Percentiles rank a stretch among this genome's conserved stretches.
phyloP scores from a whole-genome alignment of 2,113 vertebrate genomes.

The Grantiella picta region DNA sequence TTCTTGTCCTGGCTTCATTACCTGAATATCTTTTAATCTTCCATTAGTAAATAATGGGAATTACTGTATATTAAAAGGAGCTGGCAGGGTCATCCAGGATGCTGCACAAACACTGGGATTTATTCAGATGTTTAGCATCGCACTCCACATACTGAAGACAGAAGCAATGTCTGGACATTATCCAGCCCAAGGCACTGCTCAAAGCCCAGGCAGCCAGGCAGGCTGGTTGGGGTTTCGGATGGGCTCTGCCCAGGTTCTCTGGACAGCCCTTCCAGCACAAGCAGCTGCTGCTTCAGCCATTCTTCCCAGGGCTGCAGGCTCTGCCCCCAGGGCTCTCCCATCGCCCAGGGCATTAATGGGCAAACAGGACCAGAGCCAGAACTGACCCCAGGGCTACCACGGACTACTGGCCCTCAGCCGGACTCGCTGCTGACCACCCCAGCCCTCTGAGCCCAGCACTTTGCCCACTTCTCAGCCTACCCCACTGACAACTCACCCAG shows the following conservation, averaged over 20 bases:
- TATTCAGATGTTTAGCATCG: not conserved
- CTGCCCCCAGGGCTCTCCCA: too few relatives aligned
- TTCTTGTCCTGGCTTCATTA: not conserved
- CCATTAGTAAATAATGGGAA: not conserved
- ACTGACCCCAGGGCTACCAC: too few relatives aligned
- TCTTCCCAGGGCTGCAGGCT: too few relatives aligned
- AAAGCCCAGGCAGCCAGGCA: not conserved
- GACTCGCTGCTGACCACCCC: too few relatives aligned
- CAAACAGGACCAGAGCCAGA: too few relatives aligned
- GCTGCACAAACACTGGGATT: not conserved
- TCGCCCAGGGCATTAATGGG: too few relatives aligned
- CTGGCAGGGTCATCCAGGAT: not conserved
- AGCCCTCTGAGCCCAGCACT: too few relatives aligned
- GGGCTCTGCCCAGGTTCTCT: not conserved
- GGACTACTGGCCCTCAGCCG: too few relatives aligned
- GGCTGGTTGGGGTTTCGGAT: not conserved
- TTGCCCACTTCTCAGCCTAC: too few relatives aligned
- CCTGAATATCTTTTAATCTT: not conserved
- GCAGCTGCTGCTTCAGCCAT: too few relatives aligned
- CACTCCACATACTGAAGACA: not conserved
- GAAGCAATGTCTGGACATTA: not conserved
- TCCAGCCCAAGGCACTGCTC: not conserved
- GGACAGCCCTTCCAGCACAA: too few relatives aligned
- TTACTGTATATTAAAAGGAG: not conserved
- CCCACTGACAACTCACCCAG: too few relatives aligned